phyloP scores from a whole-genome alignment of 2,888 invertebrate genomes.

The Ischnus inquisitorius region DNA sequence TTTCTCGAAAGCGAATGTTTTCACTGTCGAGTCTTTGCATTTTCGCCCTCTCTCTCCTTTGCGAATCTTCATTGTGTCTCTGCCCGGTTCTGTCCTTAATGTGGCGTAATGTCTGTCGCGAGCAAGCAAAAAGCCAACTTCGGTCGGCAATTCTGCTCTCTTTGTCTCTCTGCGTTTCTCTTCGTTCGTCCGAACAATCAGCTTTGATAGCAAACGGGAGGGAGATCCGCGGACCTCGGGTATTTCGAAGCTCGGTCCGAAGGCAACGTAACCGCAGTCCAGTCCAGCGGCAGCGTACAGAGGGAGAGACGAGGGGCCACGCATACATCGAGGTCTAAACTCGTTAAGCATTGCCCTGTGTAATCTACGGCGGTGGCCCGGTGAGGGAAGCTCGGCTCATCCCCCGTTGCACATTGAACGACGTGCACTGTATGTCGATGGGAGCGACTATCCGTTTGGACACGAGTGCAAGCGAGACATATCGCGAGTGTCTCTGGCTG shows the following conservation, averaged over 20 bases:
- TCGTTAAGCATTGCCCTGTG: constrained; percentile 70
- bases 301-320: background rate
- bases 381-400: constrained; percentile 37
- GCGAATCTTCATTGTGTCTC: constrained; percentile 18
- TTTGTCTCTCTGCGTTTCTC: background rate
- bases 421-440: constrained; percentile 44
- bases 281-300: background rate
- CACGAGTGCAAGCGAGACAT: constrained; percentile 1
- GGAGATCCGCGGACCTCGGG: constrained; percentile 13
- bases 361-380: constrained; percentile 61
- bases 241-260: constrained; percentile 5
- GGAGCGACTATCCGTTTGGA: background rate
- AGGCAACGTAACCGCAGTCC: constrained; percentile 1
- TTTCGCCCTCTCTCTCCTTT: constrained; percentile 22
- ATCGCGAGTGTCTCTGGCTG: constrained; percentile 21
- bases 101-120: constrained; percentile 35
- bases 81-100: background rate
- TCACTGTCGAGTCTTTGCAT: constrained; percentile 40
- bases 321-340: constrained; percentile 66
- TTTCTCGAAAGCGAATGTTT: constrained; percentile 13
- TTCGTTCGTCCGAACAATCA: constrained; percentile 54
- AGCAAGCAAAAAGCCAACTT: constrained; percentile 51
- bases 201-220: constrained; percentile 59
- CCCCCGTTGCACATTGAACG: constrained; percentile 36
- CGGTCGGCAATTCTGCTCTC: constrained; percentile 35